Evolutionary conservation across 2,113 vertebrate species (phyloP).

Genomic region (Poecilia latipinna): DNA sequence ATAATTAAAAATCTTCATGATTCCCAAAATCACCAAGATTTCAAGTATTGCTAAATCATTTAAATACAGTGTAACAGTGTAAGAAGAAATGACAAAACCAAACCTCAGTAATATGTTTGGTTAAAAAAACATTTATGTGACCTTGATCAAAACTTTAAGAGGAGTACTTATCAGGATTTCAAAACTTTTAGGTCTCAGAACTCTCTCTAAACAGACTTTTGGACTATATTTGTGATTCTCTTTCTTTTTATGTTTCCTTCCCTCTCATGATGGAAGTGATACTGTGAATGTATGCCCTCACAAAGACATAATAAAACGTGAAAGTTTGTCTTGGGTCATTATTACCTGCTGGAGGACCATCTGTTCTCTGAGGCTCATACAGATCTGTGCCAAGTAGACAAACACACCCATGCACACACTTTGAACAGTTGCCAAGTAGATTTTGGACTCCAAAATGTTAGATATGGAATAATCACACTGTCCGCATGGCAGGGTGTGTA

Average conservation of each 20-base stretch:
- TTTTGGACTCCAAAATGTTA: constrained; percentile 22
- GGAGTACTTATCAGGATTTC: too few relatives aligned
- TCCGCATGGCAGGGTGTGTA: constrained; percentile 1
- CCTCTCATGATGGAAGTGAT: constrained; percentile 39
- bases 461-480: neutral
- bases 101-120: neutral
- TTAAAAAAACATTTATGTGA: too few relatives aligned
- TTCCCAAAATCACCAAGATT: neutral
- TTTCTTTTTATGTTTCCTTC: neutral
- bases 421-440: constrained; percentile 43
- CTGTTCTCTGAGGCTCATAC: constrained; percentile 67
- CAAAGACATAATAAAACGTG: constrained; percentile 78
- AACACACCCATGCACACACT: constrained; percentile 26
- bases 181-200: neutral
- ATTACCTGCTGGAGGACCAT: constrained; percentile 82
- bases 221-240: neutral
- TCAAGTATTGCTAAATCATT: neutral
- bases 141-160: too few relatives aligned
- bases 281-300: constrained; percentile 68
- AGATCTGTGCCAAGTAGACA: constrained; percentile 60
- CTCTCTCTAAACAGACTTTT: neutral
- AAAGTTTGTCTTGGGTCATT: constrained; percentile 83
- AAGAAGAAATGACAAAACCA: neutral
- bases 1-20: too few relatives aligned
- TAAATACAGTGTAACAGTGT: neutral